Percentiles rank a stretch among this genome's conserved stretches.
phyloP scores from a whole-genome alignment of 2,113 vertebrate species.

The Gymnarchus niloticus region DNA sequence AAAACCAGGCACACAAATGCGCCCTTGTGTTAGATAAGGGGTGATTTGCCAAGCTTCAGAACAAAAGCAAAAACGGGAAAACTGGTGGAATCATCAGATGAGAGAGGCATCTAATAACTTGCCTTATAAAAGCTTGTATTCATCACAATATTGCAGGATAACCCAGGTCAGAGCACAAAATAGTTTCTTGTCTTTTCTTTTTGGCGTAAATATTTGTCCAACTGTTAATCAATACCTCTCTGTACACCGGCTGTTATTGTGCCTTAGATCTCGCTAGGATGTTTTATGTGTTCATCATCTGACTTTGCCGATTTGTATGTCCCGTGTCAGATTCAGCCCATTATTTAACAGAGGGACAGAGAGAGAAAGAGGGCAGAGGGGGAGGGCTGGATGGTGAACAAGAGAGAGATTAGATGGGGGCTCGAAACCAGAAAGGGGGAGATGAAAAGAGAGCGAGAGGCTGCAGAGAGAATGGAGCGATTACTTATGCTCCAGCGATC shows the following conservation, averaged over 20 bases:
- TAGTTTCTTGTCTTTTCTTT: not conserved
- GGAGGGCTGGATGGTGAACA: not conserved
- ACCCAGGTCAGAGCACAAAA: not conserved
- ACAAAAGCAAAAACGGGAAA: not conserved
- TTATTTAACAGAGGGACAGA: not conserved
- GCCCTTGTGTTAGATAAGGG: not conserved
- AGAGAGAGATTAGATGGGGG: conserved; percentile 6
- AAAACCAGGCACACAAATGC: not conserved
- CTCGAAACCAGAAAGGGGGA: not conserved
- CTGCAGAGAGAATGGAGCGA: conserved; percentile 1
- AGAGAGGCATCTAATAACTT: not conserved
- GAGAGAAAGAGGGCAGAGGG: not conserved
- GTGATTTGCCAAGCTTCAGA: not conserved
- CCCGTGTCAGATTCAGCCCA: conserved; percentile 8
- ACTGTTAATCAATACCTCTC: conserved; percentile 1
- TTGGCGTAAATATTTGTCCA: not conserved
- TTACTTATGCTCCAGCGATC: conserved; percentile 7
- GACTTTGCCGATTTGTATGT: not conserved
- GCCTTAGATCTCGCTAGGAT: not conserved
- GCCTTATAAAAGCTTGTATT: not conserved
- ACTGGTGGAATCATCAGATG: not conserved
- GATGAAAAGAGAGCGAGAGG: conserved; percentile 13
- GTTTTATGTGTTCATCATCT: not conserved
- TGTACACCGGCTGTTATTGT: not conserved
- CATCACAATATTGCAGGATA: not conserved